Base-by-base conservation (phyloP, 2,888 invertebrate species). In the Abrostola tripartita region DNA sequence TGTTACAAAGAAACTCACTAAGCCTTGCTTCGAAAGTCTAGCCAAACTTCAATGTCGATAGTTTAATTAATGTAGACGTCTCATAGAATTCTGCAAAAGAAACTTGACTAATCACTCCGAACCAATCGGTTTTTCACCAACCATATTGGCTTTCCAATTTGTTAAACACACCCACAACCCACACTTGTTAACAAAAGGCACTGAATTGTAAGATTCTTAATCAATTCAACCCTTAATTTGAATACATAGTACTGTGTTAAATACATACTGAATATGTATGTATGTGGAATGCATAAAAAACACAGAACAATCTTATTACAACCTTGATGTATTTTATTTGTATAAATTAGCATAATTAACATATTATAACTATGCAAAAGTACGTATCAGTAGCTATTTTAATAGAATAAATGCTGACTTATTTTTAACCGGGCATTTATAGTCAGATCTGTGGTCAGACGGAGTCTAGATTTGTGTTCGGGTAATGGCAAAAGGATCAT, bases 91-190 rank as follows among this genome's bases (percentile, higher is more conserved):
- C 8, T 14, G 14, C 9, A 14, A 47, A 47, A 47, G 44, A 47
- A 47, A 47, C 44, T 47, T 24, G 44, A 24, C 14, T 24, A 47
- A 47, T 24, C 44, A 14, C 44, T 14, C 14, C 12, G 7, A 44
- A 14, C 24, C 24, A 24, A 24, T 24, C 71, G 71, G 71, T 49
- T 66, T 71, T 71, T 52, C 47, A 44, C 14, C 9, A 40, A 42
- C 38, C 12, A 41, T 49, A 71, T 59, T 59, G 62, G 55, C 62
- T 67, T 55, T 50, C 35, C 58, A 62, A 53, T 67, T 71, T 66
- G 51, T 61, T 62, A 58, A 58, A 61, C 49, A 58, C 61, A 42
- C 57, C 40, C 41, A 9, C n/a, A 11, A 47, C 42, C 24, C 24
- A 40, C 7, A 35, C 37, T 58, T 37, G 51, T 36, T 41, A 11